Evolutionary conservation across 2,113 vertebrate genomes (phyloP).

Genomic region (Choloepus hoffmanni): DNA sequence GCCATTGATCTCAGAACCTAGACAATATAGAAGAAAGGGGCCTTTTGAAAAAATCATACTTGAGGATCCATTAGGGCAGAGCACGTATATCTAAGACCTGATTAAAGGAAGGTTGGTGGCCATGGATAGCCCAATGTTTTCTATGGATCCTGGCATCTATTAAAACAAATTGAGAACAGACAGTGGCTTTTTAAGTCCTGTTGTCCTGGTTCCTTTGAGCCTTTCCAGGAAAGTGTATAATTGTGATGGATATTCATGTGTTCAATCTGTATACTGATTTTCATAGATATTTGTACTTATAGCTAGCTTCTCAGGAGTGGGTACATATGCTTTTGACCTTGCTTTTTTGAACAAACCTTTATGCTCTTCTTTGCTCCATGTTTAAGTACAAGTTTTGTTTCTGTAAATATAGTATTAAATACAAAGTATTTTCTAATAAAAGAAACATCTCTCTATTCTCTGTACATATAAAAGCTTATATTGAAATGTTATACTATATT

Average conservation of each 20-base stretch:
- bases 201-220: background rate
- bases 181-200: background rate
- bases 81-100: background rate
- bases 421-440: background rate
- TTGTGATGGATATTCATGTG: background rate
- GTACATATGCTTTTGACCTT: background rate
- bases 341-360: background rate
- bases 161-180: background rate
- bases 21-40: background rate
- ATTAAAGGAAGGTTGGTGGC: background rate
- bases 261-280: too few species aligned
- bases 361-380: background rate
- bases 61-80: too few species aligned
- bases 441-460: background rate
- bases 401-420: background rate
- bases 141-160: background rate
- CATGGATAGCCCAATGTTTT: background rate
- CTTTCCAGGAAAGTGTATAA: background rate
- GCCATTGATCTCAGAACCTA: background rate
- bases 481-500: background rate
- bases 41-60: too few species aligned
- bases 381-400: background rate
- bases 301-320: background rate
- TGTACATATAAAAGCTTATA: background rate
- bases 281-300: too few species aligned